phyloP scores from a whole-genome alignment of 35 echinoderm and acorn worm genomes.

The Heliocidaris erythrogramma region DNA sequence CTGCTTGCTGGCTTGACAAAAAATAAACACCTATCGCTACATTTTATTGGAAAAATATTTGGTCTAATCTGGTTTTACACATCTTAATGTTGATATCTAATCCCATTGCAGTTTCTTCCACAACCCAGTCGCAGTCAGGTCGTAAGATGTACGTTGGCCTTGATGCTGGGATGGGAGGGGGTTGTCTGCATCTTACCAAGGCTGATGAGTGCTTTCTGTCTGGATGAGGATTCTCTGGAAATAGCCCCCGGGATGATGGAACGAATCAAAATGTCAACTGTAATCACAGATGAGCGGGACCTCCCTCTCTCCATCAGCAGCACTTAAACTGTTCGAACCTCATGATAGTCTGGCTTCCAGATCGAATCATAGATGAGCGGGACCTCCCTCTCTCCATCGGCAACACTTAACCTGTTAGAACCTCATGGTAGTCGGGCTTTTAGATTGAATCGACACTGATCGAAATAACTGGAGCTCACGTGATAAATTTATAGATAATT shows the following conservation, averaged over 20 bases:
- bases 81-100: no score
- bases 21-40: no score
- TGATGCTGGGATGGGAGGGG: background rate
- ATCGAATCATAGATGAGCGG: background rate
- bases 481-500: no score
- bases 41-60: no score
- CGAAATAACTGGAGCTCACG: no score
- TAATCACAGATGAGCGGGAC: background rate
- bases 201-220: background rate
- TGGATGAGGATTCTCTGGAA: background rate
- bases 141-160: no score
- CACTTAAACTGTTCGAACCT: background rate
- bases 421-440: background rate
- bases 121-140: no score
- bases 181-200: background rate
- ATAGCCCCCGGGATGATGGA: background rate
- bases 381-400: background rate
- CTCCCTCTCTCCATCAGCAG: background rate
- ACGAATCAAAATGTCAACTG: slow-evolving; percentile 1
- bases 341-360: background rate
- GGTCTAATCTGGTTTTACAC: no score
- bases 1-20: no score
- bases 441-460: background rate
- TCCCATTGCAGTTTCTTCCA: no score
- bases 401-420: background rate